phyloP scores from a whole-genome alignment of 53 echinoderm and acorn worm genomes.

The Actinopyga echinites region DNA sequence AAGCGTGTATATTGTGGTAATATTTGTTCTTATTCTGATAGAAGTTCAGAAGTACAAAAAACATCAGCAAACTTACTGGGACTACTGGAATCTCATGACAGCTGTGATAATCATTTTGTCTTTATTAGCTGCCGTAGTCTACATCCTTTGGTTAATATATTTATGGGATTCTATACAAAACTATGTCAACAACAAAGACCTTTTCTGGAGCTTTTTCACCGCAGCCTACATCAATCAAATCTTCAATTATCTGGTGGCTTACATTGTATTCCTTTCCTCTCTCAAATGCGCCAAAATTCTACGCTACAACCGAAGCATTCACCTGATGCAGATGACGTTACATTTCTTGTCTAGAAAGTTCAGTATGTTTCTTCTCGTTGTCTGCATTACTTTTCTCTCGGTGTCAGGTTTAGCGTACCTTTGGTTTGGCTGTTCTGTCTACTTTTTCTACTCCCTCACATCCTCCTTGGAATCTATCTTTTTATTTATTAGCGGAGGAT shows the following conservation, averaged over 20 bases:
- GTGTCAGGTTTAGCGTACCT: slow-evolving; percentile 56
- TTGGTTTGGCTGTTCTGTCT: slow-evolving; percentile 59
- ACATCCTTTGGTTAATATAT: slow-evolving; percentile 51
- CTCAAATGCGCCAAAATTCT: slow-evolving; percentile 87
- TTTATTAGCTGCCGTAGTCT: slow-evolving; percentile 55
- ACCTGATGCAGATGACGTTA: slow-evolving; percentile 65
- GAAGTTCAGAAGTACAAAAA: slow-evolving; percentile 63
- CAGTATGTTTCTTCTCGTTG: slow-evolving; percentile 29
- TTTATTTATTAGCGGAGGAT: slow-evolving; percentile 64
- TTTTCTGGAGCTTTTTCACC: slow-evolving; percentile 62
- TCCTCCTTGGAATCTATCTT: slow-evolving; percentile 62
- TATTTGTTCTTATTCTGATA: slow-evolving; percentile 62
- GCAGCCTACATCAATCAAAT: slow-evolving; percentile 57
- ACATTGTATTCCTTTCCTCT: slow-evolving; percentile 71
- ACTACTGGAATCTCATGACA: slow-evolving; percentile 77
- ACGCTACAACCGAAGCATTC: slow-evolving; percentile 78
- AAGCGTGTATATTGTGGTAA: slow-evolving; percentile 63
- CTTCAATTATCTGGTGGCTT: slow-evolving; percentile 47
- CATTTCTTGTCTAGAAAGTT: slow-evolving; percentile 44
- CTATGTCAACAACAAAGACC: slow-evolving; percentile 20
- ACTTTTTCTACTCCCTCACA: slow-evolving; percentile 61
- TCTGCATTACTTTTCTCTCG: slow-evolving; percentile 44
- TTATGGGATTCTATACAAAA: slow-evolving; percentile 35
- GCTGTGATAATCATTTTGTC: slow-evolving; percentile 59
- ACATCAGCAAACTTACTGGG: slow-evolving; percentile 57